phyloP scores from a whole-genome alignment of 2,113 vertebrate genomes.

The Rallus limicola region DNA sequence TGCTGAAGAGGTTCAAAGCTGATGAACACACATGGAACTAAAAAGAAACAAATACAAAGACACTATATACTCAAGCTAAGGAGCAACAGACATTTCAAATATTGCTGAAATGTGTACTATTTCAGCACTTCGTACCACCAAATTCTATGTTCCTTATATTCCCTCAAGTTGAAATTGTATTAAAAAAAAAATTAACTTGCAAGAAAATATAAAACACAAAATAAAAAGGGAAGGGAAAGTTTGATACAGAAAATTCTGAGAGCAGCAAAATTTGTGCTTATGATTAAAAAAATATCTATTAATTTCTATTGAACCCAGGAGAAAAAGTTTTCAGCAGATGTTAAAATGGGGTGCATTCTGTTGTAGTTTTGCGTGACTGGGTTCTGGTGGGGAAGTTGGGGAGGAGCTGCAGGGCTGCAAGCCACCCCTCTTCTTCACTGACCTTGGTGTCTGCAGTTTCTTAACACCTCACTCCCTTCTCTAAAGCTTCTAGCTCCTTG shows the following conservation, averaged over 20 bases:
- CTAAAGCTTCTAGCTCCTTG: too few species aligned
- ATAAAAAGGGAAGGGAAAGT: background rate
- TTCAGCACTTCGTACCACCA: background rate
- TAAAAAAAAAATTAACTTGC: background rate
- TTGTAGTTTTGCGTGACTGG: too few species aligned
- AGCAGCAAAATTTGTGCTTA: background rate
- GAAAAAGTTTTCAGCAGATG: background rate
- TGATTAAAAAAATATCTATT: background rate
- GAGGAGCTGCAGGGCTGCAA: too few species aligned
- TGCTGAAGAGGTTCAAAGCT: background rate
- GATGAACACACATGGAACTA: background rate
- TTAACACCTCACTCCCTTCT: too few species aligned
- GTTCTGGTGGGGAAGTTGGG: too few species aligned
- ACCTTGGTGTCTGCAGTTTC: too few species aligned
- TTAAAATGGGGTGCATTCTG: background rate
- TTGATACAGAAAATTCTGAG: background rate
- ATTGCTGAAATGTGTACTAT: background rate
- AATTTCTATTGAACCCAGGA: background rate
- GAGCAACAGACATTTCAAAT: background rate
- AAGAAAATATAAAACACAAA: background rate
- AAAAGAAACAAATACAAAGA: background rate
- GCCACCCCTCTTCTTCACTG: too few species aligned
- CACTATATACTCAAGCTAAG: background rate
- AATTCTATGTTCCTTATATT: background rate
- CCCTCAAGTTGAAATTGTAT: background rate